Evolutionary conservation across 2,888 invertebrate species (phyloP), one percentile per base, ranked within the genome.

Genomic region (Tiliacea citrago): DNA sequence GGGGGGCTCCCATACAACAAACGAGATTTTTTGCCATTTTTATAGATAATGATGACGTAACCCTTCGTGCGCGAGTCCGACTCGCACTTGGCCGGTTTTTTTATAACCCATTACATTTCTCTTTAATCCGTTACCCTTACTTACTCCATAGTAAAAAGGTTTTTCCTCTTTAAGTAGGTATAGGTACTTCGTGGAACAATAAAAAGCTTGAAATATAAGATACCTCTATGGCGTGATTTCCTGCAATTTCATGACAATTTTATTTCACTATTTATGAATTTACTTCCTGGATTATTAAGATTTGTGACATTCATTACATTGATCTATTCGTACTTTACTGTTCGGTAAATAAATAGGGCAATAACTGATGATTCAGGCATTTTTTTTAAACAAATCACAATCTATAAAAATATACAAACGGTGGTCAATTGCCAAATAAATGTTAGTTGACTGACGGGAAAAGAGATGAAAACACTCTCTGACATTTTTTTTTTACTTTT

Each of bases 181-280:
- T 12, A 8, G 10, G 18, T 29, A 63, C 29, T 53, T 16, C 10
- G 0, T 1, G n/a, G 3, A 57, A 55, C 55, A 35, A 55, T 55
- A 35, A 66, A 29, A 57, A 57, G 16, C 21, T 78, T 71, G 66
- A 77, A 53, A 51, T 55, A 77, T 67, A 67, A 53, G 62, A 77
- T 45, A 29, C 24, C 39, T 58, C 2, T 39, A 53, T 71, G 13
- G 78, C 78, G 78, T 78, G 78, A 68, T 71, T 47, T 51, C 13
- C 16, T 35, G n/a, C 62, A 39, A 53, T 76, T 51, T 71, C n/a
- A 16, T 57, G 57, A 66, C 65, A 66, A 55, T 66, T 77, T 77
- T 71, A 68, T 68, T 71, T 51, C 13, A 35, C 21, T 73, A 24
- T 66, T 62, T 66, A 57, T n/a, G 21, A 16, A 21, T 66, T n/a